Conservation (phyloP, 2,888 invertebrate genomes). For the Ophioninae sp. region DNA sequence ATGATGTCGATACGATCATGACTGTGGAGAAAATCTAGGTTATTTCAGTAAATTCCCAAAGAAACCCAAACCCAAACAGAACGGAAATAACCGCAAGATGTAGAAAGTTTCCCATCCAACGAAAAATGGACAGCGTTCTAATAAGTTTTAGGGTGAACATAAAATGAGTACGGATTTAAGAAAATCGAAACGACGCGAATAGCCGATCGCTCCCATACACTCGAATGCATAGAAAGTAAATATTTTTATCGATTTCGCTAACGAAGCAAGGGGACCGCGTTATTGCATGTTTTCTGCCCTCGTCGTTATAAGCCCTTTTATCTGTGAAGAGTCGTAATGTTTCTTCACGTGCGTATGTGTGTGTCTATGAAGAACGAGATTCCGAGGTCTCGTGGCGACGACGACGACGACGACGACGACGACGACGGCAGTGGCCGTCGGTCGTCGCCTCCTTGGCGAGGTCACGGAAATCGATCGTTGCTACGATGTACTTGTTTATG, state of each 20-base stretch:
- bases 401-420: constrained; percentile 48
- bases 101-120: too few relatives aligned
- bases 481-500: constrained; percentile 46
- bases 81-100: too few relatives aligned
- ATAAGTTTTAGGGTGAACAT: too few relatives aligned
- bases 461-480: constrained; percentile 68
- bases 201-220: constrained; percentile 23
- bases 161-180: too few relatives aligned
- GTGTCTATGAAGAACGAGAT: constrained; percentile 64
- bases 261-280: background rate
- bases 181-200: constrained; percentile 58
- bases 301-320: constrained; percentile 14
- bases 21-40: too few relatives aligned
- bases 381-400: constrained; percentile 66
- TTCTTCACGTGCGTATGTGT: constrained; percentile 8
- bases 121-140: too few relatives aligned
- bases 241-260: background rate
- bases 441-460: constrained; percentile 69
- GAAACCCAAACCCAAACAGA: too few relatives aligned
- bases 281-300: constrained; percentile 2
- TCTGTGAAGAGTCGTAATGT: constrained; percentile 8
- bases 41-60: too few relatives aligned
- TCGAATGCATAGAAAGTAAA: background rate
- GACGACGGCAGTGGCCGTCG: constrained; percentile 54
- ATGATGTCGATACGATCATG: too few relatives aligned